Base-by-base conservation (phyloP, 2,113 vertebrate genomes). In the Notothenia rossii region DNA sequence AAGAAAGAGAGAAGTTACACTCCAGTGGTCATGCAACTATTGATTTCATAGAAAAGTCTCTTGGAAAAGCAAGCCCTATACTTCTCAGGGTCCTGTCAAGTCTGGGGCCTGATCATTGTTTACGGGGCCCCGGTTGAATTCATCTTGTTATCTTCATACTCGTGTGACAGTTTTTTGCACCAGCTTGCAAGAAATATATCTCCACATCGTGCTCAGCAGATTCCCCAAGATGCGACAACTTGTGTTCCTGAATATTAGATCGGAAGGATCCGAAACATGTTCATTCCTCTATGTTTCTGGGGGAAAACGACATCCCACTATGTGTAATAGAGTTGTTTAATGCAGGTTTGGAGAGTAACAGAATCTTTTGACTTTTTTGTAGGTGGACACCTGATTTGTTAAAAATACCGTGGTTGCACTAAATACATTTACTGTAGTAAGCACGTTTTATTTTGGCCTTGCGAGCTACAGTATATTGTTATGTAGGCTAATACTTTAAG, bases 11-110 rank as follows among this genome's bases (percentile, higher is more conserved):
- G n/a, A 76, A 88, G 88, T 88, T 83, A 82, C 86, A 87, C 85
- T 86, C 79, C 76, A 81, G 72, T 87, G 87, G 76, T 88, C 85
- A 68, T 89, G 92, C 94, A 92, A 90, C 65, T 91, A 91, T 93
- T 84, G 89, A 93, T 94, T 93, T 93, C 77, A 84, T 80, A 77
- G 62, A 85, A 83, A 64, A 71, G 81, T 55, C 74, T 82, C 77
- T 77, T 70, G 82, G 81, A 83, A 75, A 89, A 83, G 68, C 54
- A 73, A 76, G 51, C 64, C 61, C 74, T 86, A 40, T 40, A 82
- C 79, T 59, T 53, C 82, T 86, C 56, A 1, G 46, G 55, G 46
- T 61, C 22, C 79, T 86, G 92, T 91, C 83, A 85, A 68, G 83
- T 64, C 82, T 50, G 56, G 72, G 74, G 77, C 62, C 58, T 68